Base-by-base conservation (phyloP, 2,888 invertebrate genomes). In the Leptopilina myrica region DNA sequence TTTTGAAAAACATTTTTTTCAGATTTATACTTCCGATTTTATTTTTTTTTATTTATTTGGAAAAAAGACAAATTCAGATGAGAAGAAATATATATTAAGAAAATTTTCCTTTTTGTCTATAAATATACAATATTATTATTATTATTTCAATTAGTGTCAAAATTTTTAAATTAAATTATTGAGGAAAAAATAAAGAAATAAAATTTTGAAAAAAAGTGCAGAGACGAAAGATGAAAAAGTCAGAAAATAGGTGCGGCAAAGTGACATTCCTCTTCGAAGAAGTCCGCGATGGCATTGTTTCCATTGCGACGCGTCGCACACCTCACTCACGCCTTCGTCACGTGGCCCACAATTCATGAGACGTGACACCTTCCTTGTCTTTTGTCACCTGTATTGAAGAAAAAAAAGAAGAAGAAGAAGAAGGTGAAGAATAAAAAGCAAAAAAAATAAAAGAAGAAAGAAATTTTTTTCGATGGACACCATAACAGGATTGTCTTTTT, bases 321-420 rank as follows among this genome's bases (percentile, higher is more conserved):
- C 91, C 91, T 91, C 88, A 89, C 89, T 91, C 91, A 91, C 91
- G 91, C 91, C 91, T 90, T 87, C 84, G 88, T 90, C 91, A 90
- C 90, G 90, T 91, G 90, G 89, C 90, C 88, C 88, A 90, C 90
- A 89, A 91, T 91, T 90, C 90, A 90, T 88, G 85, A 87, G 87
- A 91, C 91, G 91, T 91, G 91, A 91, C 91, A 89, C 80, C 86
- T 85, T 86, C 79, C 86, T 85, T 86, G 79, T 79, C 79, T 69
- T 77, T 76, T 81, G 49, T 53, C 81, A 79, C 77, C 76, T 76
- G 76, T 78, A 49, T 49, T 49, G 49, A 49, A 11, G 33, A 33
- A 33, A 3, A 33, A 49, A 1, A 12, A 49, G 11, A 49, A 49
- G 11, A 66, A 67, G 75, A 76, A 76, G 62, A 64, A 79, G 53